Base-by-base conservation (phyloP, 2,797 vertebrate genomes). In the Oreochromis mossambicus region DNA sequence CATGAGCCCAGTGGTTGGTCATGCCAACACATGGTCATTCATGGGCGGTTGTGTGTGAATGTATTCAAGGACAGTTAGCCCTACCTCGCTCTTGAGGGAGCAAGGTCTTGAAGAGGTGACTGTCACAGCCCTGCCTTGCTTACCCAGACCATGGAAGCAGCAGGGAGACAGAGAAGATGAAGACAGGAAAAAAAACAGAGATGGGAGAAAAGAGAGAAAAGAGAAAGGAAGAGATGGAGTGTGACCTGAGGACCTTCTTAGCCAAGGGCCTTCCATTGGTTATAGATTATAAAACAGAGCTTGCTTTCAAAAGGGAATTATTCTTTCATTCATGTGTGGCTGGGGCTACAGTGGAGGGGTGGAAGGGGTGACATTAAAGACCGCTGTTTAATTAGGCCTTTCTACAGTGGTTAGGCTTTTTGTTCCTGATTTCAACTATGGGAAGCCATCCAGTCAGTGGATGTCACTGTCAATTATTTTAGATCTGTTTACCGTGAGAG, bases 1-100 rank as follows among this genome's bases (percentile, higher is more conserved):
- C 93, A 91, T 93, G 93, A 95, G 91, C 81, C 90, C 92, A 93
- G 92, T 80, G 91, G 87, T 92, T 88, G 93, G 88, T 92, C 94
- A 91, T 86, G 88, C 91, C 81, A 92, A 83, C 83, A 83, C 84
- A 89, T 85, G 86, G 89, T 32, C 56, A 77, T 85, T 88, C 82
- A 87, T 87, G 21, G 83, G 83, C 66, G 41, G 63, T 54, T 82
- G 36, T 81, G 51, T 83, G 73, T 81, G 61, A 81, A 63, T 77
- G 52, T 77, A 73, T 88, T 81, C 78, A 51, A 68, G 85, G 87
- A 92, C 92, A 95, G 96, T 96, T 93, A 95, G 92, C 73, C 91
- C 87, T 80, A 86, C 78, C 89, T 86, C 54, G 43, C 85, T 88
- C 87, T 92, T 83, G 80, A 92, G 82, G 87, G 73, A 82, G 80